These are phyloP conservation scores for Zoroaster sp. DNA, from an alignment of 53 echinoderm and acorn worm species.

Conservation along the genomic window DNA sequence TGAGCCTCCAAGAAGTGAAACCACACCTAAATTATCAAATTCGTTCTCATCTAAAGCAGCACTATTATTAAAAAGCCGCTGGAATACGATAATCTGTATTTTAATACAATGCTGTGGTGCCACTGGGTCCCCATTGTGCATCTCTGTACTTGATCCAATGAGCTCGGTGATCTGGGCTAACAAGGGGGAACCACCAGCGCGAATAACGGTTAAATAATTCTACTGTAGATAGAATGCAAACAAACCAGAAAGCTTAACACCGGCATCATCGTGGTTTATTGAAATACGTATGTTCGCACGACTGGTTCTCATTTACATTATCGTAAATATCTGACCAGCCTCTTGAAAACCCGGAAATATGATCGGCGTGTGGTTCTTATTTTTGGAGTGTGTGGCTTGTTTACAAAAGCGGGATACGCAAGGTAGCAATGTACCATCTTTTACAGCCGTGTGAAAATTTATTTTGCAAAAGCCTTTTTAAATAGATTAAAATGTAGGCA, in stretches of 20 bases:
- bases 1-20: too few species aligned
- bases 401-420: too few species aligned
- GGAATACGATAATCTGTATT: background rate
- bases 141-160: background rate
- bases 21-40: conserved; percentile 34
- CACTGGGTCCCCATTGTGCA: background rate
- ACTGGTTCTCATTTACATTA: too few species aligned
- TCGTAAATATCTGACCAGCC: too few species aligned
- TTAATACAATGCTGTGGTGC: background rate
- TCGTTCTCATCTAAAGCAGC: background rate
- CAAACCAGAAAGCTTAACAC: background rate
- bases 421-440: too few species aligned
- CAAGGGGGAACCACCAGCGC: background rate
- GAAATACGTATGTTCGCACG: background rate
- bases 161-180: conserved; percentile 13
- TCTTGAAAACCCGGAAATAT: too few species aligned
- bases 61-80: background rate
- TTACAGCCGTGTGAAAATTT: background rate
- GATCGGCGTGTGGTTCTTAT: background rate
- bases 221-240: background rate
- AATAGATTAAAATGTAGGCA: background rate
- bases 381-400: too few species aligned
- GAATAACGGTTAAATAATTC: conserved; percentile 48
- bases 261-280: background rate
- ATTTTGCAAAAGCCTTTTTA: background rate